These are phyloP conservation scores for Hypolimnas misippus DNA, from an alignment of 2,888 invertebrate species.

Conservation along the genomic window DNA sequence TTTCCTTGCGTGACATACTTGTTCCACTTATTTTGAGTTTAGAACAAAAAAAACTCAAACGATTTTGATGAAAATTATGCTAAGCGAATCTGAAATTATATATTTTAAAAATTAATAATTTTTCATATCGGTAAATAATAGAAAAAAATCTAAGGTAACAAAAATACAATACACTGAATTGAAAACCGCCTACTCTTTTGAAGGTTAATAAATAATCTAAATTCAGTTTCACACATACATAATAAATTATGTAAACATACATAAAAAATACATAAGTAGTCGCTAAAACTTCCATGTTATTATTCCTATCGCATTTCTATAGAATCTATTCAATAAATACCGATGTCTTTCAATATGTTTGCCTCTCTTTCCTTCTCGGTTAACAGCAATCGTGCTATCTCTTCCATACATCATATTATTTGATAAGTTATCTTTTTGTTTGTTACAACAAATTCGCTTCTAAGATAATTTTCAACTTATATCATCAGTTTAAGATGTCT, in stretches of 20 bases:
- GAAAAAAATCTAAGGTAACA: no score
- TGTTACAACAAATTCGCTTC: constrained; percentile 41
- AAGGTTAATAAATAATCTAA: no score
- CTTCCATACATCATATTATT: constrained; percentile 36
- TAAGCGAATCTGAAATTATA: no score
- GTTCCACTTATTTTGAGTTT: no score
- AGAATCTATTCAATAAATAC: constrained; percentile 26
- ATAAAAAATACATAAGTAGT: constrained; percentile 7
- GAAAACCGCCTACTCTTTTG: no score
- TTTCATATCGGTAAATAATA: no score
- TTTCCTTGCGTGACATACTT: no score
- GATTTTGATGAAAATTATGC: no score
- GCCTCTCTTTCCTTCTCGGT: constrained; percentile 27
- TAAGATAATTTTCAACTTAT: constrained; percentile 38
- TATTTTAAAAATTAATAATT: no score
- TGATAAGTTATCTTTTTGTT: constrained; percentile 44
- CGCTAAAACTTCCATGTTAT: constrained; percentile 11
- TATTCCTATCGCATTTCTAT: constrained; percentile 18
- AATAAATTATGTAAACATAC: neutral
- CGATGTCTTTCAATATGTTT: constrained; percentile 18
- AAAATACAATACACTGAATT: no score
- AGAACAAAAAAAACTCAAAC: no score
- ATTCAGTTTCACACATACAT: no score
- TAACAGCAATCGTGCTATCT: constrained; percentile 30
- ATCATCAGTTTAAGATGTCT: constrained; percentile 30